Evolutionary conservation across 2,888 invertebrate species (phyloP).

Genomic region (Trisateles emortualis): DNA sequence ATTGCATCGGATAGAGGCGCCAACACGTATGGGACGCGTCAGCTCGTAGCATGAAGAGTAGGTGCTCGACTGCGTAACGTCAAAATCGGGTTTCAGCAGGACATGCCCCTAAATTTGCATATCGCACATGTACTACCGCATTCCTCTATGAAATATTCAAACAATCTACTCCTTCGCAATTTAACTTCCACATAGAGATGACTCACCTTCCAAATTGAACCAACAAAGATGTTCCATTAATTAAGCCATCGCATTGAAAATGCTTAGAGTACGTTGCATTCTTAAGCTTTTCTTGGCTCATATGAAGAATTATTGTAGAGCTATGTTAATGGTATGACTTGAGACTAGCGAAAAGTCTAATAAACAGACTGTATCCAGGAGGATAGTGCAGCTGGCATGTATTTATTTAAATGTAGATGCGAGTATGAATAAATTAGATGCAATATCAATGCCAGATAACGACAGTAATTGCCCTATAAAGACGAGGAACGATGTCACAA

Average conservation of each 20-base stretch:
- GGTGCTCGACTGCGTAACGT: slow-evolving; percentile 62
- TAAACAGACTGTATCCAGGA: slow-evolving; percentile 54
- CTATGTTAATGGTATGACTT: slow-evolving; percentile 61
- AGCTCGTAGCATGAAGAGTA: slow-evolving; percentile 54
- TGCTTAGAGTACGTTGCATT: slow-evolving; percentile 46
- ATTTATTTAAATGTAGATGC: slow-evolving; percentile 75
- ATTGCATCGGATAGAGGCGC: slow-evolving; percentile 19
- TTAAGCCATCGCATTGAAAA: slow-evolving; percentile 52
- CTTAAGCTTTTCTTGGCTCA: slow-evolving; percentile 51
- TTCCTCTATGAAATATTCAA: slow-evolving; percentile 66
- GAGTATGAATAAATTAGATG: slow-evolving; percentile 81
- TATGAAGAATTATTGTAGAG: slow-evolving; percentile 54
- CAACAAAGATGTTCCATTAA: slow-evolving; percentile 51
- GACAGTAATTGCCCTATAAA: slow-evolving; percentile 84
- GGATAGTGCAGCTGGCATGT: slow-evolving; percentile 71
- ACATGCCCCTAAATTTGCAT: slow-evolving; percentile 66
- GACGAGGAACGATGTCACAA: slow-evolving; percentile 80
- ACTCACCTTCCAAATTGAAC: slow-evolving; percentile 25
- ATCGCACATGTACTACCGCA: slow-evolving; percentile 52
- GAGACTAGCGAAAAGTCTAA: slow-evolving; percentile 56
- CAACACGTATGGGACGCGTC: slow-evolving; percentile 53
- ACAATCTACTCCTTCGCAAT: slow-evolving; percentile 54
- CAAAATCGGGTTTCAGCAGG: slow-evolving; percentile 66
- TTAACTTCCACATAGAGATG: slow-evolving; percentile 48
- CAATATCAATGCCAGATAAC: slow-evolving; percentile 86